A percentile compares a stretch with the other conserved stretches of the same genome.
phyloP scores from a whole-genome alignment of 2,888 invertebrate species.

The Linnaemya vulpina region DNA sequence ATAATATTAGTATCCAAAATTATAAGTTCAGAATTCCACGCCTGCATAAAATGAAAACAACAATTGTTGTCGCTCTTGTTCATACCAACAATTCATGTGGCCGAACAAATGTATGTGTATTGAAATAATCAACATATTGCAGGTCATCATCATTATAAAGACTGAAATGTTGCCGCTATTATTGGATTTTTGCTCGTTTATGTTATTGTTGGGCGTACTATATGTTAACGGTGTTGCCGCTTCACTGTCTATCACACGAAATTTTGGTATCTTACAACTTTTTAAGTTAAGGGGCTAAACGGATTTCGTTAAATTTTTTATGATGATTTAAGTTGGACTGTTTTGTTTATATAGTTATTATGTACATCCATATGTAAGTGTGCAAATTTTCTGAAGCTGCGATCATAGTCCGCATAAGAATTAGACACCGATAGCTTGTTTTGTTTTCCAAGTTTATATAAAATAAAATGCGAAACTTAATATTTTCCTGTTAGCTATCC shows the following conservation, averaged over 20 bases:
- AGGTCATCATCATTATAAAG: constrained; percentile 80
- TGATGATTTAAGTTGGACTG: no score
- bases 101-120: neutral
- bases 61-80: neutral
- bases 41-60: neutral
- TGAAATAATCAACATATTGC: constrained; percentile 66
- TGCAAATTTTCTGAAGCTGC: no score
- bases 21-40: neutral
- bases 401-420: no score
- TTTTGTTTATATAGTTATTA: neutral
- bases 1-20: neutral
- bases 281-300: no score
- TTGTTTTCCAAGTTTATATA: no score
- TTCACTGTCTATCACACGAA: neutral
- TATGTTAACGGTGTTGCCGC: neutral
- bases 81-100: neutral
- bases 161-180: constrained; percentile 36
- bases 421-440: no score
- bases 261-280: no score
- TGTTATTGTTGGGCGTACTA: constrained; percentile 9
- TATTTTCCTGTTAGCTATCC: no score
- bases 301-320: no score
- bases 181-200: neutral
- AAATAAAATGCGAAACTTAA: no score
- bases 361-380: no score